Conservation (phyloP, 2,888 invertebrate species). For the Eurytoma adleriae region DNA sequence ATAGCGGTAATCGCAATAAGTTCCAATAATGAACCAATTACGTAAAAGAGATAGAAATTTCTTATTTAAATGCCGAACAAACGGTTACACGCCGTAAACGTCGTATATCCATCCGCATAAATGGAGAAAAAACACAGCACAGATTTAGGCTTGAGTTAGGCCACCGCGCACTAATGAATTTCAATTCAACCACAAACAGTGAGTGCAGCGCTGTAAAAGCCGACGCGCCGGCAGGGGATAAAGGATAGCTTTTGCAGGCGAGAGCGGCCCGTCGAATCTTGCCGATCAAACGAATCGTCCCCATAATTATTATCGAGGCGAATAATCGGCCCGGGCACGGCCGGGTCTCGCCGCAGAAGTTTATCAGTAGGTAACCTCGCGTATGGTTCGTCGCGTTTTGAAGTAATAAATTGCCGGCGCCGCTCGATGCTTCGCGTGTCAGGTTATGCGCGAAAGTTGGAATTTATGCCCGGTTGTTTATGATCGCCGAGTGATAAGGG, state of each 20-base stretch:
- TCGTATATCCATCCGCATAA: no score
- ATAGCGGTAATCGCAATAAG: no score
- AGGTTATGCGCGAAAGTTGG: slow-evolving; percentile 76
- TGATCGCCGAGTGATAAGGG: slow-evolving; percentile 76
- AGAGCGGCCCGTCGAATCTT: slow-evolving; percentile 39
- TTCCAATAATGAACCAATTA: no score
- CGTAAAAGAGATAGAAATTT: no score
- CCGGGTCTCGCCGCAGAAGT: slow-evolving; percentile 41
- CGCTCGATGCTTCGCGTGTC: slow-evolving; percentile 67
- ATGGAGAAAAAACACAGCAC: no score
- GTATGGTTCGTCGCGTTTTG: slow-evolving; percentile 66
- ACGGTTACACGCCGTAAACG: no score
- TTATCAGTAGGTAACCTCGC: slow-evolving; percentile 64
- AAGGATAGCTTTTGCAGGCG: slow-evolving; percentile 38
- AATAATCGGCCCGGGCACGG: slow-evolving; percentile 5
- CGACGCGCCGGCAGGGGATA: slow-evolving; percentile 17
- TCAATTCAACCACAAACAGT: not conserved
- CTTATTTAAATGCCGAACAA: no score
- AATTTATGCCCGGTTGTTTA: slow-evolving; percentile 76
- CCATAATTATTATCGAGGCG: slow-evolving; percentile 56
- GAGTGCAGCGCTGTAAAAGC: not conserved
- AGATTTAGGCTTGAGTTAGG: no score
- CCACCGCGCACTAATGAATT: not conserved
- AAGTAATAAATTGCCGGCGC: slow-evolving; percentile 73
- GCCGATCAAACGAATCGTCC: slow-evolving; percentile 56